These are phyloP conservation scores for human (Homo sapiens) DNA, from an alignment of 2,113 vertebrate species.

Conservation along the genomic window GRCh38 chrX:113768001-113768500, in stretches of 20 bases:
- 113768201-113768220: conserved; percentile 2
- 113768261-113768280: background rate
- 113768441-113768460: background rate
- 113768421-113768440: background rate
- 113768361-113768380: background rate
- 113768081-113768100: background rate
- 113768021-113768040: background rate
- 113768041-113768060: background rate
- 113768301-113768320: conserved; percentile 28
- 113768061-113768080: background rate
- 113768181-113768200: background rate
- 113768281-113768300: background rate
- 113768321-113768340: background rate
- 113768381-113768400: background rate
- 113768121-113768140: background rate
- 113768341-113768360: conserved; percentile 23
- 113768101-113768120: background rate
- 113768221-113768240: conserved; percentile 28
- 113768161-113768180: background rate
- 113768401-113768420: conserved; percentile 43
- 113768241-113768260: background rate
- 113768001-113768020: background rate
- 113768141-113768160: background rate
- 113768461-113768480: conserved; percentile 26
- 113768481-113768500: conserved; percentile 36